Evolutionary conservation across 2,888 invertebrate species (phyloP).

Genomic region (Creontiades dilutus): DNA sequence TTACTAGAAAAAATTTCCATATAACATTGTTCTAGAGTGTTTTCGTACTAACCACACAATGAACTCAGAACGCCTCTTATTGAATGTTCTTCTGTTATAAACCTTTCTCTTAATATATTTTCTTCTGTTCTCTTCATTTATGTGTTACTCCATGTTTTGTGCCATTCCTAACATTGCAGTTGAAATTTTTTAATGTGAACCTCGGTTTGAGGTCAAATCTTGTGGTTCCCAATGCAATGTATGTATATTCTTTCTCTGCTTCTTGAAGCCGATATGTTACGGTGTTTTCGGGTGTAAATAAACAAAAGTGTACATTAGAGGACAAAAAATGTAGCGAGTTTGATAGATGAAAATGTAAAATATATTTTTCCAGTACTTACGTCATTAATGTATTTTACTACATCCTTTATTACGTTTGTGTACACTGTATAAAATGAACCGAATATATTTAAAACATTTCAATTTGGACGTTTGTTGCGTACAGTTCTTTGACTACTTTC

Average conservation of each 20-base stretch:
- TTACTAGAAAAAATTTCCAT: too few relatives aligned
- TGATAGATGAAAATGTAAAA: slow-evolving; percentile 70
- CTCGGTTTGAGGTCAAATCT: neutral
- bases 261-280: slow-evolving; percentile 68
- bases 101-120: neutral
- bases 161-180: slow-evolving; percentile 23
- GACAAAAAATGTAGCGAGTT: slow-evolving; percentile 58
- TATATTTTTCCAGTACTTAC: slow-evolving; percentile 74
- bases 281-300: slow-evolving; percentile 56
- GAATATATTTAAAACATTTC: slow-evolving; percentile 61
- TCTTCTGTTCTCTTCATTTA: neutral
- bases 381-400: slow-evolving; percentile 73
- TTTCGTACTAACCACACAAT: neutral
- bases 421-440: slow-evolving; percentile 66
- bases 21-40: too few relatives aligned
- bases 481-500: too few relatives aligned
- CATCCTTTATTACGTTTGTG: slow-evolving; percentile 69
- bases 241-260: slow-evolving; percentile 72
- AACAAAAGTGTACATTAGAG: slow-evolving; percentile 54
- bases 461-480: too few relatives aligned
- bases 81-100: neutral
- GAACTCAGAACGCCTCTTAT: neutral
- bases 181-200: neutral
- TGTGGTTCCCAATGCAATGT: slow-evolving; percentile 21
- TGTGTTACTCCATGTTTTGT: slow-evolving; percentile 24